Conservation (phyloP, 2,888 invertebrate genomes). For the Campoplex nolae region DNA sequence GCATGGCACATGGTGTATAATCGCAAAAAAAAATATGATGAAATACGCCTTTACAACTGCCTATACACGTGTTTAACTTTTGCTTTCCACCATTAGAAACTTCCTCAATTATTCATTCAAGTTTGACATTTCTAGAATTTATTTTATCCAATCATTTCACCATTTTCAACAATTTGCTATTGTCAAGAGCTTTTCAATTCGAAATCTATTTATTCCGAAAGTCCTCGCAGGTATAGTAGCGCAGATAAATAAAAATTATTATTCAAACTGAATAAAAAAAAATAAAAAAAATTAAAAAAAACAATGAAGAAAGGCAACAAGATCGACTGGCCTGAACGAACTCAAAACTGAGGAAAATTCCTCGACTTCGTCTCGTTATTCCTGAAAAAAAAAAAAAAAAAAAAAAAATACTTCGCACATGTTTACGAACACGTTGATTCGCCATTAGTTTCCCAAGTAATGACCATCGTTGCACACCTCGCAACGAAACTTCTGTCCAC, state of each 20-base stretch:
- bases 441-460: conserved; percentile 23
- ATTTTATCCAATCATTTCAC: no score
- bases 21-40: no score
- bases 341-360: conserved; percentile 5
- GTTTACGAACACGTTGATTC: neutral
- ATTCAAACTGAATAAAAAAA: no score
- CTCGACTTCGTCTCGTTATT: neutral
- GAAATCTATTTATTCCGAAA: no score
- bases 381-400: neutral
- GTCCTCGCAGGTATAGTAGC: no score
- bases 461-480: conserved; percentile 39
- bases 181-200: no score
- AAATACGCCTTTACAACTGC: neutral
- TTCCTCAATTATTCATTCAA: neutral
- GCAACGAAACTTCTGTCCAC: conserved; percentile 43
- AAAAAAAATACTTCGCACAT: neutral
- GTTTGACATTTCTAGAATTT: neutral
- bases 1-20: no score
- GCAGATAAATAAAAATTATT: no score
- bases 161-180: no score
- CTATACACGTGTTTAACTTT: neutral
- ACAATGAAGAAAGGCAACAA: no score
- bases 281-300: no score
- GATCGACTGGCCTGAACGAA: neutral
- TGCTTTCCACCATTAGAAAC: neutral